Percentiles rank a stretch among this genome's conserved stretches.
Conservation (phyloP, 2,797 vertebrate species). For the Rousettus madagascariensis region DNA sequence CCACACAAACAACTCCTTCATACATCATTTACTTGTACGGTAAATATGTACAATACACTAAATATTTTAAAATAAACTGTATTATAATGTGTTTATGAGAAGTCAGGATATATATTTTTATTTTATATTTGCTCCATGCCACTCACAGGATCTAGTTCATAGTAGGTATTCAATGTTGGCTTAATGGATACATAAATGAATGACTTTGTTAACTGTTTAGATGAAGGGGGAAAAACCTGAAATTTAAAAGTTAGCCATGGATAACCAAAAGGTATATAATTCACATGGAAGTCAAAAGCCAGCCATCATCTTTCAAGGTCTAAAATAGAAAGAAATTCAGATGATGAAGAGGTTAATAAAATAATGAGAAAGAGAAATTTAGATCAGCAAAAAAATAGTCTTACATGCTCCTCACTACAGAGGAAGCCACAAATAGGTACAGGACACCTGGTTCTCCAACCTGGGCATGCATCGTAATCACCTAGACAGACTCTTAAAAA, state of each 20-base stretch:
- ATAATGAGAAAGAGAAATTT: neutral
- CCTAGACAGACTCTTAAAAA: neutral
- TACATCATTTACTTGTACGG: neutral
- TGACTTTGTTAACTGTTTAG: neutral
- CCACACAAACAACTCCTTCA: neutral
- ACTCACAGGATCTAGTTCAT: neutral
- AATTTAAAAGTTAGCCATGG: neutral
- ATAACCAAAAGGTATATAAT: neutral
- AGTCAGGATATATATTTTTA: neutral
- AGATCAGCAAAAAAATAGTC: neutral
- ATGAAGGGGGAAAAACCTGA: neutral
- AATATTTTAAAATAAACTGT: neutral
- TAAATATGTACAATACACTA: neutral
- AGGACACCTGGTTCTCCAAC: neutral
- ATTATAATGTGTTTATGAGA: neutral
- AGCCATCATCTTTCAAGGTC: neutral
- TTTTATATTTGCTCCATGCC: neutral
- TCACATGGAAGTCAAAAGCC: conserved; percentile 22
- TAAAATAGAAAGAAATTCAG: neutral
- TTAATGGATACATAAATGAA: neutral
- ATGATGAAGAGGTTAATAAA: neutral
- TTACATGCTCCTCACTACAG: neutral
- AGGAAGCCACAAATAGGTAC: neutral
- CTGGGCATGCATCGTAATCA: neutral
- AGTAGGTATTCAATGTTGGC: neutral